A percentile compares a stretch with the other conserved stretches of the same genome.
Conservation (phyloP, 2,113 vertebrate species). For the Corapipo altera region DNA sequence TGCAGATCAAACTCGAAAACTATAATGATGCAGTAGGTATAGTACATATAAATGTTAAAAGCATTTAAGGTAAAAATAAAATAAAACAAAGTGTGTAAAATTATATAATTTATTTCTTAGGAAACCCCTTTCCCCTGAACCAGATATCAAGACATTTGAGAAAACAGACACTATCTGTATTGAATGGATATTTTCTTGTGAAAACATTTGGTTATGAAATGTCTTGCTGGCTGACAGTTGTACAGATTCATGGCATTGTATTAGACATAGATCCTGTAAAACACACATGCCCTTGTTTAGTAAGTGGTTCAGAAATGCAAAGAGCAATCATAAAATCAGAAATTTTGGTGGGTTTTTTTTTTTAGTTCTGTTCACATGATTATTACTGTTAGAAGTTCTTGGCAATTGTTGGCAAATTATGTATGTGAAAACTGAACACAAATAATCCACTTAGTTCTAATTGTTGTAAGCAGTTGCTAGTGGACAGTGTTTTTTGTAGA, state of each 20-base stretch:
- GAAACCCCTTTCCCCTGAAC: fast-evolving
- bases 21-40: neutral
- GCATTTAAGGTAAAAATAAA: neutral
- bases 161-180: neutral
- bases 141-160: neutral
- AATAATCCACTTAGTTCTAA: neutral
- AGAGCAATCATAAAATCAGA: neutral
- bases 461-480: neutral
- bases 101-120: neutral
- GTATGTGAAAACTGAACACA: neutral
- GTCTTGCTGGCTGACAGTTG: neutral
- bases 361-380: neutral
- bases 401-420: neutral
- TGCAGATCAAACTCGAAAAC: neutral
- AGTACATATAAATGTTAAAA: neutral
- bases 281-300: neutral
- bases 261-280: neutral
- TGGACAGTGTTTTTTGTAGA: neutral
- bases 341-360: neutral
- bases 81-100: neutral
- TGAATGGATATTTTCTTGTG: neutral
- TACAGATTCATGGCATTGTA: neutral
- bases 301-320: neutral
- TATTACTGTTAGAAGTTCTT: neutral
- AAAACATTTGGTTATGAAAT: neutral